Evolutionary conservation across 2,888 invertebrate species (phyloP).

Genomic region (Polyommatus icarus): DNA sequence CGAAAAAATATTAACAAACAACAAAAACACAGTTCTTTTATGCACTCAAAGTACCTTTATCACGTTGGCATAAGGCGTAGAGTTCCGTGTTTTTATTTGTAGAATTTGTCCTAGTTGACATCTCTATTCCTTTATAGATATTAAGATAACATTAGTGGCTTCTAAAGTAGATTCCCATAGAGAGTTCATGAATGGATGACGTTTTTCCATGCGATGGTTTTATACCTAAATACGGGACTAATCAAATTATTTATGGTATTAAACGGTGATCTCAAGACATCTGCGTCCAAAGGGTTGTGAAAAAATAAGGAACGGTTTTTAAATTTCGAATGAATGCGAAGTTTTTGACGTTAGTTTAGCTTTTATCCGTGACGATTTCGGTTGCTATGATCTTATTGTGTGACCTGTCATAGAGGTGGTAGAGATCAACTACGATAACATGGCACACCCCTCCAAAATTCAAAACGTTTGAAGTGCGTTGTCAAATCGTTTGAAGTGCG

Average conservation of each 20-base stretch:
- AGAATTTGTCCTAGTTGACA: conserved; percentile 53
- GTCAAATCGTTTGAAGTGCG: too few relatives aligned
- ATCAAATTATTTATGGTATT: conserved; percentile 80
- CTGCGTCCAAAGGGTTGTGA: conserved; percentile 54
- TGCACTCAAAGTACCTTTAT: conserved; percentile 35
- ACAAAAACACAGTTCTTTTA: conserved; percentile 50
- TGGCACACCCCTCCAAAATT: too few relatives aligned
- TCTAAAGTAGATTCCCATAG: conserved; percentile 64
- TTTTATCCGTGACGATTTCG: not conserved
- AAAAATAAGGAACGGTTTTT: conserved; percentile 1
- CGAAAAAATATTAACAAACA: conserved; percentile 61
- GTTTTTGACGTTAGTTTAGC: conserved; percentile 7
- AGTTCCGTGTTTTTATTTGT: conserved; percentile 32
- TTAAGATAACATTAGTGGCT: conserved; percentile 80
- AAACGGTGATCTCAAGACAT: conserved; percentile 66
- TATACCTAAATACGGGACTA: conserved; percentile 78
- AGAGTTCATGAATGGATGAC: conserved; percentile 64
- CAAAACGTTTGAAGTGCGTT: too few relatives aligned
- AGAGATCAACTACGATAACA: too few relatives aligned
- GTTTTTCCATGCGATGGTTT: conserved; percentile 74
- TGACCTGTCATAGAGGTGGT: not conserved
- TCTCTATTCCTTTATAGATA: conserved; percentile 62
- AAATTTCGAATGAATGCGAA: conserved; percentile 4
- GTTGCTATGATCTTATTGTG: not conserved
- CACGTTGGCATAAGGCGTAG: conserved; percentile 37